These are phyloP conservation scores for Gopherus evgoodei DNA, from an alignment of 2,113 vertebrate genomes.

Conservation along the genomic window DNA sequence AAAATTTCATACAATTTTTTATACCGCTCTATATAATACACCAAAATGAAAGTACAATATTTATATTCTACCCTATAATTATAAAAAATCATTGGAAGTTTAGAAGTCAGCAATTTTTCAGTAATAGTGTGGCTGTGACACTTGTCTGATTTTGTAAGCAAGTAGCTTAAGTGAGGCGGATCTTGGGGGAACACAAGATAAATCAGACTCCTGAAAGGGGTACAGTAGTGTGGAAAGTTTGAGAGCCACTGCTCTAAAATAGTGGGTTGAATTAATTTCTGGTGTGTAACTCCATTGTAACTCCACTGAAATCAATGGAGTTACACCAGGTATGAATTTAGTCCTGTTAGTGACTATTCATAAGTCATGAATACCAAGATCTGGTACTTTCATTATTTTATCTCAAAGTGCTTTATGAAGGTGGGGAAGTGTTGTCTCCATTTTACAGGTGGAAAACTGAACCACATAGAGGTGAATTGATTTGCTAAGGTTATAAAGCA, in stretches of 20 bases:
- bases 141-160: no score
- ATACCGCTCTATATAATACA: no score
- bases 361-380: neutral
- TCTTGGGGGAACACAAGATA: no score
- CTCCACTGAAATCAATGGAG: neutral
- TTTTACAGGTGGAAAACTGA: neutral
- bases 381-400: neutral
- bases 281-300: neutral
- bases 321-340: neutral
- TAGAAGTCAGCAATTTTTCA: no score
- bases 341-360: neutral
- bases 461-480: neutral
- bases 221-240: no score
- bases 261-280: conserved; percentile 11
- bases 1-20: no score
- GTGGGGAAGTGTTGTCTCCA: neutral
- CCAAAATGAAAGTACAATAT: no score
- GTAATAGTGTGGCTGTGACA: no score
- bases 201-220: no score
- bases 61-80: no score
- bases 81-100: no score
- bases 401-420: neutral
- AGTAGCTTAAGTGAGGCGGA: no score
- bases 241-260: fast-evolving
- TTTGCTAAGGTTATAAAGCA: neutral